Percentiles rank a stretch among this genome's conserved stretches.
These are phyloP conservation scores for Neuroterus valhalla DNA, from an alignment of 1,140 invertebrate species.

Conservation along the genomic window DNA sequence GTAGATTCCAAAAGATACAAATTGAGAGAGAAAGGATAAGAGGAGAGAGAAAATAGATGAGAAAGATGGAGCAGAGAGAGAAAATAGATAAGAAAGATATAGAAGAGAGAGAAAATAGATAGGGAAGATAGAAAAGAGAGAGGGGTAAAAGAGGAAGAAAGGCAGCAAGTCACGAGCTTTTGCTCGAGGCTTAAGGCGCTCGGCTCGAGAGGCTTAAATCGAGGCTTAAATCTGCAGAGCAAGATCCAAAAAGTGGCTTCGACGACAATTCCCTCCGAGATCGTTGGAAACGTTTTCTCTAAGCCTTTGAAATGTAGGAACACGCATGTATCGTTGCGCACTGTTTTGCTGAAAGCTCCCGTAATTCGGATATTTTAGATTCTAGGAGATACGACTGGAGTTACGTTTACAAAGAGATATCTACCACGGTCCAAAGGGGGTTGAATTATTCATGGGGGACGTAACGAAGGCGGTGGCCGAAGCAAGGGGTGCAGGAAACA, in stretches of 20 bases:
- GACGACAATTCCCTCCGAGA: conserved; percentile 45
- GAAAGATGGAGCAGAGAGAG: not conserved
- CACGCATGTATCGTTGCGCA: conserved; percentile 5
- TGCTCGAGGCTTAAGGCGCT: conserved; percentile 53
- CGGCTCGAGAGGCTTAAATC: conserved; percentile 55
- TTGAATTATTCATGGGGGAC: conserved; percentile 30
- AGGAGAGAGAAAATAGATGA: no score
- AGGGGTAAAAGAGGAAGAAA: conserved; percentile 2
- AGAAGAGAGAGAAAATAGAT: not conserved
- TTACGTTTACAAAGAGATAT: conserved; percentile 24
- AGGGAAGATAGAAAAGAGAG: conserved; percentile 33
- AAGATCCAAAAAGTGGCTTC: conserved; percentile 29
- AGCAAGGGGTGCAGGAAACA: conserved; percentile 3
- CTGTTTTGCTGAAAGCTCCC: conserved; percentile 14
- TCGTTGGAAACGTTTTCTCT: conserved; percentile 20
- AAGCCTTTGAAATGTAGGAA: conserved; percentile 19
- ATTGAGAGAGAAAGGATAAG: no score
- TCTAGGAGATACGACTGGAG: not conserved
- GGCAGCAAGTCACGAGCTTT: conserved; percentile 47
- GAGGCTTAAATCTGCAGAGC: conserved; percentile 53
- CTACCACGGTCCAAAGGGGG: conserved; percentile 21
- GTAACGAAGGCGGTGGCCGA: conserved; percentile 13
- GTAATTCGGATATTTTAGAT: not conserved
- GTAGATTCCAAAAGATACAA: no score
- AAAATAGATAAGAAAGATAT: conserved; percentile 8